phyloP scores from a whole-genome alignment of 2,888 invertebrate genomes.

The Athripsodes cinereus region DNA sequence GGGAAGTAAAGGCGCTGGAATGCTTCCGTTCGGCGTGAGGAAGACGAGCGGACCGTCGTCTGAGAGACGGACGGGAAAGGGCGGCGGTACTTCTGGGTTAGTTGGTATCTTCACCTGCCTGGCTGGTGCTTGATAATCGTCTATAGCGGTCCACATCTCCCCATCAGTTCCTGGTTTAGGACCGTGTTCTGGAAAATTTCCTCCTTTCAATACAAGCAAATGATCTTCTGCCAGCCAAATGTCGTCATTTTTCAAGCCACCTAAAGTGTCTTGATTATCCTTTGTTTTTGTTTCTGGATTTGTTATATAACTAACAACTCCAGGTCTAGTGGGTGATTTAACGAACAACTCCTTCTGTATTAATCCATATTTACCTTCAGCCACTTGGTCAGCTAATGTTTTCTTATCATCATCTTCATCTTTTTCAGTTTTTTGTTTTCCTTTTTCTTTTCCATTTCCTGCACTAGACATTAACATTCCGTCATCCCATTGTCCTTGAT shows the following conservation, averaged over 20 bases:
- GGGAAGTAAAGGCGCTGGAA: slow-evolving; percentile 63
- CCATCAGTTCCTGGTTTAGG: slow-evolving; percentile 41
- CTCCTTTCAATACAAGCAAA: slow-evolving; percentile 75
- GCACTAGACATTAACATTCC: slow-evolving; percentile 64
- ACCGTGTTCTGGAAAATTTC: slow-evolving; percentile 54
- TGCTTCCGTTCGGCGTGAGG: slow-evolving; percentile 73
- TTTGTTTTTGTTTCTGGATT: slow-evolving; percentile 73
- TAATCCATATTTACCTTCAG: slow-evolving; percentile 84
- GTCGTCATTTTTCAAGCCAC: slow-evolving; percentile 79
- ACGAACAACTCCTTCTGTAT: slow-evolving; percentile 80
- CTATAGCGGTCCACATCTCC: slow-evolving; percentile 72
- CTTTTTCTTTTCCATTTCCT: slow-evolving; percentile 55
- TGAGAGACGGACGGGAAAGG: slow-evolving; percentile 86
- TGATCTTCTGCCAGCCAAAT: slow-evolving; percentile 90
- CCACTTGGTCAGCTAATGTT: slow-evolving; percentile 82
- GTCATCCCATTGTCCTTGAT: slow-evolving; percentile 57
- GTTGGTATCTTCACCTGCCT: slow-evolving; percentile 80
- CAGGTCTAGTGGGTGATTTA: slow-evolving; percentile 66
- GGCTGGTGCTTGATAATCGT: slow-evolving; percentile 74
- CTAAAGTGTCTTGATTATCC: slow-evolving; percentile 73
- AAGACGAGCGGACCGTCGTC: slow-evolving; percentile 83
- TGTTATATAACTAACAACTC: slow-evolving; percentile 72
- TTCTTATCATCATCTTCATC: slow-evolving; percentile 69
- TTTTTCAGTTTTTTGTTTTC: slow-evolving; percentile 34
- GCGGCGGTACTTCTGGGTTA: slow-evolving; percentile 81